Percentiles rank a stretch among this genome's conserved stretches.
These are phyloP conservation scores for Parnassius apollo DNA, from an alignment of 2,888 invertebrate genomes.

Conservation along the genomic window DNA sequence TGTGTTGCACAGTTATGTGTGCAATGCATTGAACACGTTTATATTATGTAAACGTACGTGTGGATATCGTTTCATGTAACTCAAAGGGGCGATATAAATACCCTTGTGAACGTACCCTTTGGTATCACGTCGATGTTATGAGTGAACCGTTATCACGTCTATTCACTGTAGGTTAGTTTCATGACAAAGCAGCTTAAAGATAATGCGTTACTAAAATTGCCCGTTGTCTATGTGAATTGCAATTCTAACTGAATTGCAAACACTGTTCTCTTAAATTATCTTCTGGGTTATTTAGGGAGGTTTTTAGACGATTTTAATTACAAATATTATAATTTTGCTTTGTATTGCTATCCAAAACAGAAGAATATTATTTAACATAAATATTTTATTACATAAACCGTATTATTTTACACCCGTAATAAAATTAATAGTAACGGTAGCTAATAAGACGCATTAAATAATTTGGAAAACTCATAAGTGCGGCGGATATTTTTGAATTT, in stretches of 20 bases:
- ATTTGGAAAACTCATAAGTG: too few species aligned
- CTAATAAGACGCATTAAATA: too few species aligned
- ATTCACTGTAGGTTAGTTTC: constrained; percentile 49
- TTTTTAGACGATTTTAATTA: background rate
- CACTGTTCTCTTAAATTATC: background rate
- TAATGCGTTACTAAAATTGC: constrained; percentile 56
- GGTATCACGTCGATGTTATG: constrained; percentile 36
- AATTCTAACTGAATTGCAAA: constrained; percentile 9
- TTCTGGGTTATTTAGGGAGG: background rate
- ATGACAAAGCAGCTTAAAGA: constrained; percentile 73
- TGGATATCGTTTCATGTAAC: background rate
- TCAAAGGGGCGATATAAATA: background rate
- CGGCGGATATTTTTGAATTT: too few species aligned
- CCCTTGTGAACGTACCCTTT: constrained; percentile 25
- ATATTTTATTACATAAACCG: too few species aligned
- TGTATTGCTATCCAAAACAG: background rate
- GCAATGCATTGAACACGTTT: too few species aligned
- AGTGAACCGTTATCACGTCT: constrained; percentile 48
- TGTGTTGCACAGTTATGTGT: background rate
- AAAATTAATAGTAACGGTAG: too few species aligned
- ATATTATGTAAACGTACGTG: too few species aligned
- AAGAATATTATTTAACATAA: background rate
- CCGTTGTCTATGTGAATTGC: constrained; percentile 34
- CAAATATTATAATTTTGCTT: background rate
- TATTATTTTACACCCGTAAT: too few species aligned